These are phyloP conservation scores for Drosophila watanabei DNA, from an alignment of 1,140 invertebrate genomes.

Conservation along the genomic window DNA sequence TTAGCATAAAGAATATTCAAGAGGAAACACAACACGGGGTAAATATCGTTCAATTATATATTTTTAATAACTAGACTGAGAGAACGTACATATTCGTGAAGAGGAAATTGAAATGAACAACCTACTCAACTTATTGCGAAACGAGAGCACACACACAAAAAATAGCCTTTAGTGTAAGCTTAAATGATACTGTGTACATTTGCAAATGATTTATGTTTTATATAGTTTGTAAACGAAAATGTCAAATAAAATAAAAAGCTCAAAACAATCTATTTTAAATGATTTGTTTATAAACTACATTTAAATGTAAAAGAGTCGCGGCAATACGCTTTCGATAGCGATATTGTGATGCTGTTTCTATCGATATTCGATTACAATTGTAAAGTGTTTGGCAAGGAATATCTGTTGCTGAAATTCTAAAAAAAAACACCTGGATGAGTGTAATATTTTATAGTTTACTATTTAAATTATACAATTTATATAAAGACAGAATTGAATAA, in stretches of 20 bases:
- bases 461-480: no score
- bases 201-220: slow-evolving; percentile 68
- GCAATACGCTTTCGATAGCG: no score
- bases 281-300: background rate
- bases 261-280: slow-evolving; percentile 23
- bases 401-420: no score
- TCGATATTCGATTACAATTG: no score
- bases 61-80: slow-evolving; percentile 72
- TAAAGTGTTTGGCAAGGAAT: no score
- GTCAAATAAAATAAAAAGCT: slow-evolving; percentile 69
- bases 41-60: slow-evolving; percentile 38
- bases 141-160: slow-evolving; percentile 61
- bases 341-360: no score
- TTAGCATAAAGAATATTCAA: slow-evolving; percentile 51
- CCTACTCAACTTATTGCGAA: slow-evolving; percentile 62
- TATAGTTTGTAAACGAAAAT: slow-evolving; percentile 61
- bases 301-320: background rate
- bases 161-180: slow-evolving; percentile 65
- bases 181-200: slow-evolving; percentile 69
- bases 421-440: no score
- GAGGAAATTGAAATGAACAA: slow-evolving; percentile 44
- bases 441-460: no score
- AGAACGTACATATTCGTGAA: slow-evolving; percentile 54
- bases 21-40: slow-evolving; percentile 28
- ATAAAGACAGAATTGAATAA: no score